Base-by-base conservation (phyloP, 2,888 invertebrate genomes). In the Eurytoma californica region DNA sequence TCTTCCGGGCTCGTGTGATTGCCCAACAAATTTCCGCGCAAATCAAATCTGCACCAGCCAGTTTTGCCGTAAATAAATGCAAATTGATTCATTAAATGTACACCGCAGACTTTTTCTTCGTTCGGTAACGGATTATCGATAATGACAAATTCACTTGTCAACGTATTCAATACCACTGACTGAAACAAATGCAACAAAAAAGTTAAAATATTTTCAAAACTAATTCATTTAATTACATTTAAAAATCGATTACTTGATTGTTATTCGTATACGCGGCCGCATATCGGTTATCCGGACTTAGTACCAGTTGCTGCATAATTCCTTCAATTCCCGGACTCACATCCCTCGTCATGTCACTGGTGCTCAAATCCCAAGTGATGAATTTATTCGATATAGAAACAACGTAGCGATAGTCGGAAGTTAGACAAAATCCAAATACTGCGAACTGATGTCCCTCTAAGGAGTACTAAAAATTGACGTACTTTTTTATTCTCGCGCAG, bases 361-460 rank as follows among this genome's bases (percentile, higher is more conserved):
- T 98, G 39, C 97, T 95, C 47, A 99, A 91, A 91, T 99, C 98
- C 95, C 98, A 99, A 51, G 98, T 98, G 83, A 99, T 97, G 83
- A 99, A 97, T 84, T 97, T 93, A 86, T 98, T 99, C 3, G 98
- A 98, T 85, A 98, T 97, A 2, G 98, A 98, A 0, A 99, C 97
- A 83, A 99, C 95, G 90, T 97, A 97, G 39, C 97, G 94, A 86
- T 94, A 95, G 91, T 98, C 97, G 0, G 96, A 95, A 9, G 97
- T 97, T 39, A 98, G 90, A 14, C 95, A 95, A 88, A 97, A 97
- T 1, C 95, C 97, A 90, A 98, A 98, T 0, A 98, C 97, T 0
- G 98, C 99, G 88, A 99, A 99, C 88, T 97, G 98, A 90, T 99
- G 99, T 0, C 98, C 99, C 91, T 99, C 99, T 63, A 99, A 91